phyloP scores from a whole-genome alignment of 2,888 invertebrate genomes.

The Ptychoptera albimana region DNA sequence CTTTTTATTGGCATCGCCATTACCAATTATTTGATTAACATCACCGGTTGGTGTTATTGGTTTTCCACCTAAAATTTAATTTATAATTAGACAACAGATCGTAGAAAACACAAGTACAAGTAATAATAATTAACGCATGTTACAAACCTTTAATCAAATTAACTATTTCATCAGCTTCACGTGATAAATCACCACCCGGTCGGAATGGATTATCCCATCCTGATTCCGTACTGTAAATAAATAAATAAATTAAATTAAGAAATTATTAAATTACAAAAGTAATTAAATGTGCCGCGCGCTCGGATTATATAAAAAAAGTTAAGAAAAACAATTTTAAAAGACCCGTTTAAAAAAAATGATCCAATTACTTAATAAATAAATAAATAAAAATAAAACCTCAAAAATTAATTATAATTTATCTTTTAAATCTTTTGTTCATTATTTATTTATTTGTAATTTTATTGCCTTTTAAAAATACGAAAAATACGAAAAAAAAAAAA shows the following conservation, averaged over 20 bases:
- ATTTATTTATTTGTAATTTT: not conserved
- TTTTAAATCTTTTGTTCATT: too few species aligned
- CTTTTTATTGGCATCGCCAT: conserved; percentile 17
- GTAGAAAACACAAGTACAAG: not conserved
- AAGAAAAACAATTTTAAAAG: too few species aligned
- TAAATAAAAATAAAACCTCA: not conserved
- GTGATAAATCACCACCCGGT: conserved; percentile 86
- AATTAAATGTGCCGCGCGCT: not conserved
- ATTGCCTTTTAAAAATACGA: too few species aligned
- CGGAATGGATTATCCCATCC: conserved; percentile 97
- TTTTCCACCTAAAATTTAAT: conserved; percentile 23
- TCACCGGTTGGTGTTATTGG: conserved; percentile 32
- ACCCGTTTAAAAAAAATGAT: too few species aligned
- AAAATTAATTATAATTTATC: not conserved
- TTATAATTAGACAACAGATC: not conserved
- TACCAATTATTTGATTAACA: conserved; percentile 15
- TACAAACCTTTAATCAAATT: conserved; percentile 68
- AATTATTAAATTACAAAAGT: not conserved
- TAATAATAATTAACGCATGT: not conserved
- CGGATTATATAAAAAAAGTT: too few species aligned
- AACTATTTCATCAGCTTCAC: conserved; percentile 91
- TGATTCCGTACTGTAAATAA: conserved; percentile 68
- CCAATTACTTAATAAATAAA: too few species aligned
- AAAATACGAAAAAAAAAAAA: too few species aligned
- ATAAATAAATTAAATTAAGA: conserved; percentile 5